phyloP scores from a whole-genome alignment of 2,888 invertebrate species.

The Leptinotarsa rubiginosa region DNA sequence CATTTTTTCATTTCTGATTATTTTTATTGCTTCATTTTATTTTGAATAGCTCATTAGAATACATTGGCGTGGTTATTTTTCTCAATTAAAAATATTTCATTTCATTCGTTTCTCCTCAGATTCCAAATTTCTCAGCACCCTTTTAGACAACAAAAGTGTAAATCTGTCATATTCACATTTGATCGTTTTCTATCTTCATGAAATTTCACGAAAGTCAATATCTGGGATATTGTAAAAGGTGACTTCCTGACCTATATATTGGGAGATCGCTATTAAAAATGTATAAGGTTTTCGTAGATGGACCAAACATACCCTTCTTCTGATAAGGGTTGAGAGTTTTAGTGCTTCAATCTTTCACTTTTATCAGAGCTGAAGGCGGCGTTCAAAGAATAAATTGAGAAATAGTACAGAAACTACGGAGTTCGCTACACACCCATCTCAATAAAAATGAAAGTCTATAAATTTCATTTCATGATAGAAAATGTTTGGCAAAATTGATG shows the following conservation, averaged over 20 bases:
- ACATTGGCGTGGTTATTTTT: too few relatives aligned
- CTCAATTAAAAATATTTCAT: too few relatives aligned
- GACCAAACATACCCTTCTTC: constrained; percentile 45
- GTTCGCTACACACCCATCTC: constrained; percentile 46
- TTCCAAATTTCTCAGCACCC: too few relatives aligned
- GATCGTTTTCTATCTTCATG: too few relatives aligned
- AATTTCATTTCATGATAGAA: constrained; percentile 38
- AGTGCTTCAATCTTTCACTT: constrained; percentile 50
- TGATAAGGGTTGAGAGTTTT: constrained; percentile 47
- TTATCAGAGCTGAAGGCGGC: constrained; percentile 52
- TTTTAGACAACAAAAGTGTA: too few relatives aligned
- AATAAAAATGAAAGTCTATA: constrained; percentile 44
- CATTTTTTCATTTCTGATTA: too few relatives aligned
- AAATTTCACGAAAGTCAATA: neutral
- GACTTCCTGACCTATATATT: constrained; percentile 18
- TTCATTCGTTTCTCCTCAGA: too few relatives aligned
- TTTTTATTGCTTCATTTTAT: too few relatives aligned
- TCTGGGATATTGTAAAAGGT: neutral
- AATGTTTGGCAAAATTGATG: constrained; percentile 43
- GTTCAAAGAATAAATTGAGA: constrained; percentile 54
- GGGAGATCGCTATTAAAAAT: constrained; percentile 36
- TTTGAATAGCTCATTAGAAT: too few relatives aligned
- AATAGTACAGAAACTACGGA: constrained; percentile 53
- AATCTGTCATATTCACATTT: too few relatives aligned
- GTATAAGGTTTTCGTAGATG: constrained; percentile 38